Evolutionary conservation across 2,888 invertebrate species (phyloP), one percentile per base, ranked within the genome.

Genomic region (Leucania comma): DNA sequence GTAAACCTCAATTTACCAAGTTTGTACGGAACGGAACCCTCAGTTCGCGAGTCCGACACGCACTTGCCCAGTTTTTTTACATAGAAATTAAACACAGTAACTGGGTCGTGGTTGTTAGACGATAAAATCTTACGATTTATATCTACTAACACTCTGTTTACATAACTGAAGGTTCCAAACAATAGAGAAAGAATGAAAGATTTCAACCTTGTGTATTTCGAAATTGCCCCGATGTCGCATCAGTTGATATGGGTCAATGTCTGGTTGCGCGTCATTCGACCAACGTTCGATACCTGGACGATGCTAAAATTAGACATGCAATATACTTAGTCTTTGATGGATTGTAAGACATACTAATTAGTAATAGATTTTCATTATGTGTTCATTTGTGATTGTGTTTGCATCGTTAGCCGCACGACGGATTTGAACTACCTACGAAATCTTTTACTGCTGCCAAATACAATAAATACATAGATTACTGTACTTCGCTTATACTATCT

Each of bases 201-300:
- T 51, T 26, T 14, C 58, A 74, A 66, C 63, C 68, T 75, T 75
- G 54, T 38, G 24, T 51, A 71, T 83, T 81, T 81, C 84, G 72
- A 68, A 83, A 82, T 73, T 60, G 51, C 57, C 50, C 42, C 68
- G 62, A 71, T 81, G 78, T 79, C 73, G 46, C 70, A 65, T 74
- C 70, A n/a, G 50, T 22, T 58, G 68, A 86, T 79, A 38, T 86
- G 61, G 86, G 86, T 85, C 86, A 86, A 83, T 86, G 86, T 76
- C 86, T 82, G 63, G 48, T 14, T 53, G 79, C 54, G 67, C 83
- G 86, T 86, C 85, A 86, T 29, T 14, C 24, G 53, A 14, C 70
- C 86, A 83, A 86, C 86, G 87, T 85, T 82, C 68, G 66, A 83
- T 82, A 82, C 85, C 83, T 78, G 82, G 73, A 73, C 56, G 65